Conservation (phyloP, 2,797 vertebrate genomes). For the Pseudochaenichthys georgianus region DNA sequence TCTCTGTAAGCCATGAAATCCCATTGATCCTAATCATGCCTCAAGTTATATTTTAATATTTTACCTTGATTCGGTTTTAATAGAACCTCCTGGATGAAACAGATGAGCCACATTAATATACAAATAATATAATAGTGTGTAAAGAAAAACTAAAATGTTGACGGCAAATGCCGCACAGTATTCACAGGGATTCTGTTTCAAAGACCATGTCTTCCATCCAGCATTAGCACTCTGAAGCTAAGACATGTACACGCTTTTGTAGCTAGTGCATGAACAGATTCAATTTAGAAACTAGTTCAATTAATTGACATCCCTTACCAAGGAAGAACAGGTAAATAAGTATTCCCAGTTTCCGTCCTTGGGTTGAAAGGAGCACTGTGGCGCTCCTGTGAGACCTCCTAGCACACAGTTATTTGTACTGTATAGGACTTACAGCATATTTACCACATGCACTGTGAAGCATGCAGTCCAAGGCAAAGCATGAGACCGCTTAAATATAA, state of each 20-base stretch:
- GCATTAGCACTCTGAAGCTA: background rate
- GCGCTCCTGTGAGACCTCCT: background rate
- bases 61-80: background rate
- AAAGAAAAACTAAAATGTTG: background rate
- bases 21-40: conserved; percentile 14
- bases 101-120: background rate
- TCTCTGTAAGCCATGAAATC: background rate
- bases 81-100: background rate
- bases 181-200: background rate
- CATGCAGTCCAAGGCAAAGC: conserved; percentile 1
- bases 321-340: background rate
- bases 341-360: background rate
- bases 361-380: background rate
- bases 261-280: background rate
- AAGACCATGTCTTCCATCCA: background rate
- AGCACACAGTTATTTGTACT: background rate
- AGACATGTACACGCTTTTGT: background rate
- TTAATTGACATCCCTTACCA: background rate
- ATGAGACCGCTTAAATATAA: conserved; percentile 33
- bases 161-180: background rate
- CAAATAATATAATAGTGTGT: background rate
- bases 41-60: conserved; percentile 17
- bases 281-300: too few relatives aligned
- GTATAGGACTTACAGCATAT: background rate
- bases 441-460: background rate